Evolutionary conservation across 2,888 invertebrate species (phyloP).

Genomic region (Eupithecia centaureata): DNA sequence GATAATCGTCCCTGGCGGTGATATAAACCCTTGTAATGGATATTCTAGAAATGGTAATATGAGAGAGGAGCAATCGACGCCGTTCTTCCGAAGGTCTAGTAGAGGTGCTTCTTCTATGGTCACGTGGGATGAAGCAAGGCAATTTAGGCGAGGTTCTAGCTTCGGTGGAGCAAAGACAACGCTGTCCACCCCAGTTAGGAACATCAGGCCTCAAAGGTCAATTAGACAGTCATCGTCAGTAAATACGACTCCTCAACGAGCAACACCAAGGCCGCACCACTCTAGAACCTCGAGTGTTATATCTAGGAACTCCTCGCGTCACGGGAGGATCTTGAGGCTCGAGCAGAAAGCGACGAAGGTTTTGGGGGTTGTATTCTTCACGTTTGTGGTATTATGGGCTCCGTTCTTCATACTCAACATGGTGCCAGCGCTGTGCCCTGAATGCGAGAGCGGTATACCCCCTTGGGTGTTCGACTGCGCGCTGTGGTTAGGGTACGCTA

Average conservation of each 20-base stretch:
- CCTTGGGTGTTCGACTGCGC: conserved; percentile 93
- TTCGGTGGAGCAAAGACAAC: conserved; percentile 87
- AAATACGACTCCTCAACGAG: conserved; percentile 71
- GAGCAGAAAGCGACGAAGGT: conserved; percentile 99
- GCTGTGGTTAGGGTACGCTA: conserved; percentile 96
- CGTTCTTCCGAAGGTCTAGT: conserved; percentile 80
- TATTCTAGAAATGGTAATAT: conserved; percentile 67
- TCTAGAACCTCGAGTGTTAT: conserved; percentile 92
- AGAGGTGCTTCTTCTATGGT: conserved; percentile 90
- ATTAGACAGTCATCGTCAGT: conserved; percentile 63
- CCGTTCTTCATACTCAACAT: conserved; percentile 97
- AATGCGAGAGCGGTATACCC: conserved; percentile 90
- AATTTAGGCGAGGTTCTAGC: conserved; percentile 87
- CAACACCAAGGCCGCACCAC: conserved; percentile 87
- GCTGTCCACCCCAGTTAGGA: conserved; percentile 81
- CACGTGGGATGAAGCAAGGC: conserved; percentile 88
- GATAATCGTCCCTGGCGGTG: conserved; percentile 83
- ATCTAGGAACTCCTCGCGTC: conserved; percentile 91
- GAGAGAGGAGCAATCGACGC: conserved; percentile 74
- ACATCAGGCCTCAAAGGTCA: conserved; percentile 68
- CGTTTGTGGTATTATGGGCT: conserved; percentile 97
- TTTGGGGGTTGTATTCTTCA: conserved; percentile 96
- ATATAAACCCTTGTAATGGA: conserved; percentile 74
- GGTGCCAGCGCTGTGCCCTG: conserved; percentile 91
- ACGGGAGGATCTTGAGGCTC: conserved; percentile 92